A percentile compares a stretch with the other conserved stretches of the same genome.
phyloP scores from a whole-genome alignment of 2,888 invertebrate species.

The Sphaeridia pumilis region DNA sequence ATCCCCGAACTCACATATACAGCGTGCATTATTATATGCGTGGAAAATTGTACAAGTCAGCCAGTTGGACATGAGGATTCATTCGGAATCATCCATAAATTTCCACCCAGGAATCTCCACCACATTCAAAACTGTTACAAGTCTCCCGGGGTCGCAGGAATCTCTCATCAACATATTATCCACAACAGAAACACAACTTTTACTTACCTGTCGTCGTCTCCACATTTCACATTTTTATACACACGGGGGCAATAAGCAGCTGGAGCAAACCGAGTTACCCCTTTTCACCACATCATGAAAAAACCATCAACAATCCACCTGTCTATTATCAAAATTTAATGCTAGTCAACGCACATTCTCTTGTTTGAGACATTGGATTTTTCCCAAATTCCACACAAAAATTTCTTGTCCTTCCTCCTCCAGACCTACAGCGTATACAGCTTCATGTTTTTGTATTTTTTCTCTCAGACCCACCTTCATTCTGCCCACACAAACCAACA shows the following conservation, averaged over 20 bases:
- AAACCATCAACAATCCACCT: too few relatives aligned
- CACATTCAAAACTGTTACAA: neutral
- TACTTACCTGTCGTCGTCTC: neutral
- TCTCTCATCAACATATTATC: neutral
- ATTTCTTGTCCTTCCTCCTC: neutral
- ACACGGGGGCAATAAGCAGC: too few relatives aligned
- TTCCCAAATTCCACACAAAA: neutral
- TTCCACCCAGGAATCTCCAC: conserved; percentile 1
- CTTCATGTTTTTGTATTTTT: too few relatives aligned
- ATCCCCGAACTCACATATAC: too few relatives aligned
- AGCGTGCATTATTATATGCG: too few relatives aligned
- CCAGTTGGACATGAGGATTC: too few relatives aligned
- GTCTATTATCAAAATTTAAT: conserved; percentile 3
- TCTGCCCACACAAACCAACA: neutral
- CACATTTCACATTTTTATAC: neutral
- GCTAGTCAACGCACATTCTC: neutral
- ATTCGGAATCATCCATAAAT: conserved; percentile 1
- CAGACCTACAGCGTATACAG: neutral
- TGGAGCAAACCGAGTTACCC: neutral
- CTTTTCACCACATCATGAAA: neutral
- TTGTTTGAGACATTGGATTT: neutral
- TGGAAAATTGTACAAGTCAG: too few relatives aligned
- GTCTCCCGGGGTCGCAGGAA: neutral
- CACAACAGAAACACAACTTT: neutral
- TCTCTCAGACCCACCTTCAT: too few relatives aligned